Conservation (phyloP, 2,797 vertebrate genomes). For the Cryptoprocta ferox region DNA sequence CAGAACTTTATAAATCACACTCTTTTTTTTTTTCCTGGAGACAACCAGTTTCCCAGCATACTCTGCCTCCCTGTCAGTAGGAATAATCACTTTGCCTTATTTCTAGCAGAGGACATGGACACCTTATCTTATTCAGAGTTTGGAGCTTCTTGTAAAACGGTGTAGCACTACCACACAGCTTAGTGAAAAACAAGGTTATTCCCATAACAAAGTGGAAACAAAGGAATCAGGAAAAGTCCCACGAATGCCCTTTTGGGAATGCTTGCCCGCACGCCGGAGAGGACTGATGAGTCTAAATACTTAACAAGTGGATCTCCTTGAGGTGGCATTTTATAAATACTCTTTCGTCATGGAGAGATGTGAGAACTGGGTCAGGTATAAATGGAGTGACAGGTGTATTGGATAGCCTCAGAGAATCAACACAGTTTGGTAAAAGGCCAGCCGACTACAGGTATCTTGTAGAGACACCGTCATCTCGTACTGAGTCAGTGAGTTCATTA, state of each 20-base stretch:
- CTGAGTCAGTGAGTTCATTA: conserved; percentile 44
- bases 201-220: not conserved
- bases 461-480: not conserved
- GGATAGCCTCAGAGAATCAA: conserved; percentile 28
- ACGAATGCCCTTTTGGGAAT: not conserved
- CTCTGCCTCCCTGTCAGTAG: not conserved
- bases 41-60: not conserved
- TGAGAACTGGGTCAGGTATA: conserved; percentile 52
- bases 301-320: not conserved
- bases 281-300: not conserved
- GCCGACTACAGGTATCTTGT: not conserved
- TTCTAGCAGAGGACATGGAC: not conserved
- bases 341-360: not conserved
- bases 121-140: not conserved
- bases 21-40: not conserved
- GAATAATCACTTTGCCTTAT: not conserved
- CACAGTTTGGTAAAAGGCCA: not conserved
- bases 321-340: conserved; percentile 46
- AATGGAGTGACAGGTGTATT: conserved; percentile 45
- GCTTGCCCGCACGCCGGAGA: not conserved
- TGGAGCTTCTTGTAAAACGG: not conserved
- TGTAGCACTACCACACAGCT: not conserved
- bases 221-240: not conserved
- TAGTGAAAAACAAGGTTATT: not conserved
- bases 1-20: not conserved